Evolutionary conservation across 2,797 vertebrate species (phyloP).

Genomic region (Bovichtus variegatus): DNA sequence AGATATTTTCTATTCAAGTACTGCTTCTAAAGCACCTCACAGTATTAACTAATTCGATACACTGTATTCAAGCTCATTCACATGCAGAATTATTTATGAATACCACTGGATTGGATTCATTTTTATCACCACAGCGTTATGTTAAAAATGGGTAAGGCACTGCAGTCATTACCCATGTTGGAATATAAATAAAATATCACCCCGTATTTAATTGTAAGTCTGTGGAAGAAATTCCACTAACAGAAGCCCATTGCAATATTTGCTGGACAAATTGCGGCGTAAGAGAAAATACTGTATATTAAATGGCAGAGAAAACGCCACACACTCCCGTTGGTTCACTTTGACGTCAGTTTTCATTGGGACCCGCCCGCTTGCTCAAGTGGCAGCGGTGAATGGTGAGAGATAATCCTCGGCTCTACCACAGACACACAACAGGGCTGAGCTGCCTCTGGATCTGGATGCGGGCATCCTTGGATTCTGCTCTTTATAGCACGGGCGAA

Average conservation of each 20-base stretch:
- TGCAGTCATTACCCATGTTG: background rate
- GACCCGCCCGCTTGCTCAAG: conserved; percentile 81
- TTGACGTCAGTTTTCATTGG: conserved; percentile 74
- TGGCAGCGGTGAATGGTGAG: conserved; percentile 80
- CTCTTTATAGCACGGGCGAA: conserved; percentile 44
- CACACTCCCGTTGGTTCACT: conserved; percentile 70
- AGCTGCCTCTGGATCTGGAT: conserved; percentile 76
- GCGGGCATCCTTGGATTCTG: conserved; percentile 75
- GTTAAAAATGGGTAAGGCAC: background rate
- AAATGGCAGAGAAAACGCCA: conserved; percentile 8
- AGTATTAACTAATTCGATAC: background rate
- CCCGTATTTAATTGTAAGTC: background rate
- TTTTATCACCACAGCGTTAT: background rate
- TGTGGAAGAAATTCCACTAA: background rate
- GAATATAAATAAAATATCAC: background rate
- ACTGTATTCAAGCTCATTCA: background rate
- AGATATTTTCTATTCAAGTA: background rate
- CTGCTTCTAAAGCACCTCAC: background rate
- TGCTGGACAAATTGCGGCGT: conserved; percentile 1
- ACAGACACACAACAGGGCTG: conserved; percentile 57
- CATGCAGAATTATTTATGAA: background rate
- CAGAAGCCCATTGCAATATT: background rate
- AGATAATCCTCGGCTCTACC: conserved; percentile 67
- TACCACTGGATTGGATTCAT: background rate
- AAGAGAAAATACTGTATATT: conserved; percentile 9